Evolutionary conservation across 2,113 vertebrate species (phyloP).

Genomic region (Boleophthalmus pectinirostris): DNA sequence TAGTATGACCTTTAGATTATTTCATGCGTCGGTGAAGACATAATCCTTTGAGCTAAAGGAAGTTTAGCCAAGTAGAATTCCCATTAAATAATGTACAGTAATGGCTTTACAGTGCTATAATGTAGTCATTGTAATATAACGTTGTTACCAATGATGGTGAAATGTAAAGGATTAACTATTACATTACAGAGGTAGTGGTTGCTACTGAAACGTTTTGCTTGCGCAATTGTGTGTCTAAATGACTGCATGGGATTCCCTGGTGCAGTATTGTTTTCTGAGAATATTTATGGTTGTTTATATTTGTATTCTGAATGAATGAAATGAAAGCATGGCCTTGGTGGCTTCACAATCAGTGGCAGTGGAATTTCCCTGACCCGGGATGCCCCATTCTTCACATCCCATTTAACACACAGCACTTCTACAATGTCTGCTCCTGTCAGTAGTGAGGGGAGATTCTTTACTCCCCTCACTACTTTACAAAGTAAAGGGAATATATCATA

Average conservation of each 20-base stretch:
- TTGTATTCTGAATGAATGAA: constrained; percentile 30
- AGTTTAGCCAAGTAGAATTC: constrained; percentile 54
- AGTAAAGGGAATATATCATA: not conserved
- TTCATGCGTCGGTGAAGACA: constrained; percentile 45
- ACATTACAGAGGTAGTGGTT: too few relatives aligned
- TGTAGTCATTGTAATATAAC: constrained; percentile 10
- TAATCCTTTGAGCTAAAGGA: constrained; percentile 57
- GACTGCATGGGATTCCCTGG: too few relatives aligned
- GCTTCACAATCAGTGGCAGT: constrained; percentile 44
- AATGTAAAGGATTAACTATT: not conserved
- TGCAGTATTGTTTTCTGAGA: constrained; percentile 12
- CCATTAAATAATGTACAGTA: constrained; percentile 41
- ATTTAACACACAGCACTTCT: constrained; percentile 47
- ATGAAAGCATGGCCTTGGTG: constrained; percentile 24
- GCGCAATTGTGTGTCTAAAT: constrained; percentile 22
- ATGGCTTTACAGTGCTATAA: constrained; percentile 7
- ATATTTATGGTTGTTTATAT: constrained; percentile 32
- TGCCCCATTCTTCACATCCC: constrained; percentile 51
- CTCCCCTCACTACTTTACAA: too few relatives aligned
- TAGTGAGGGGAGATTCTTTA: not conserved
- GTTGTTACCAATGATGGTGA: not conserved
- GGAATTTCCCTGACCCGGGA: constrained; percentile 59
- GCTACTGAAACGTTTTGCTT: not conserved
- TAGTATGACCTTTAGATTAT: constrained; percentile 64
- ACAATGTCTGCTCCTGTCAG: constrained; percentile 20